Conservation (phyloP, 2,888 invertebrate genomes). For the Elegia similella region DNA sequence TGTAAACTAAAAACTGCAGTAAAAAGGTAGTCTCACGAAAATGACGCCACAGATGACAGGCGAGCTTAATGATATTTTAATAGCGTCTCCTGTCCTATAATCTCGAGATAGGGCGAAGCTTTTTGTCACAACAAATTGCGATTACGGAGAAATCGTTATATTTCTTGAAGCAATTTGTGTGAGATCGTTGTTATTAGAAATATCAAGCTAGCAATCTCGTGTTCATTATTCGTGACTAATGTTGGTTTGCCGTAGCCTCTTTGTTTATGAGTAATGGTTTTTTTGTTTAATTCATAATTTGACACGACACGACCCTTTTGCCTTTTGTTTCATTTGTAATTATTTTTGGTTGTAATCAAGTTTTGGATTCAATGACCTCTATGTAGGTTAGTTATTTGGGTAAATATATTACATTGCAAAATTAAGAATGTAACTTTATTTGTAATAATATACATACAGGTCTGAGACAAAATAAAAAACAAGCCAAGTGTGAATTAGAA, state of each 20-base stretch:
- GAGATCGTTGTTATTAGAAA: slow-evolving; percentile 27
- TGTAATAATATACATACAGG: no score
- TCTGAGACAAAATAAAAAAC: no score
- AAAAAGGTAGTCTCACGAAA: slow-evolving; percentile 73
- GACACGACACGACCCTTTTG: slow-evolving; percentile 3
- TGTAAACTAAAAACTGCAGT: slow-evolving; percentile 73
- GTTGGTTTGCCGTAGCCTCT: slow-evolving; percentile 4
- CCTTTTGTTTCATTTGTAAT: neutral
- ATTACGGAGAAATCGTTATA: slow-evolving; percentile 49
- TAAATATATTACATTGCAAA: no score
- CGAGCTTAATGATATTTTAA: slow-evolving; percentile 80
- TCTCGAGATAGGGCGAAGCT: slow-evolving; percentile 60
- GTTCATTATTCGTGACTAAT: slow-evolving; percentile 17
- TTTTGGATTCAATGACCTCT: no score
- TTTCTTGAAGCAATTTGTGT: slow-evolving; percentile 38
- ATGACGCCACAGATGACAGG: slow-evolving; percentile 74
- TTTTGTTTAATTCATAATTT: slow-evolving; percentile 14
- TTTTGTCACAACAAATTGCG: slow-evolving; percentile 56
- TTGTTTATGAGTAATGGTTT: slow-evolving; percentile 14
- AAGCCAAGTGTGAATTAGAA: no score
- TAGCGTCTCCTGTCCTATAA: slow-evolving; percentile 74
- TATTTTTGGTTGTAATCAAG: neutral
- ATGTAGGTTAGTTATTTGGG: no score
- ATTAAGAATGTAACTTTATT: no score
- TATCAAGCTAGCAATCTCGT: slow-evolving; percentile 17